These are phyloP conservation scores for Felis catus DNA, from an alignment of 2,113 vertebrate species.

Conservation along the genomic window F.catus_Fca126_mat1.0 CM031419.1:30155501-30156000, in stretches of 20 bases:
- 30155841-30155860: neutral
- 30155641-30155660: neutral
- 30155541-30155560: conserved; percentile 14
- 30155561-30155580: conserved; percentile 35
- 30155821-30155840: neutral
- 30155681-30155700: neutral
- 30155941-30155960: neutral
- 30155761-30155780: conserved; percentile 42
- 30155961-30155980: conserved; percentile 35
- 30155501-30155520: conserved; percentile 77
- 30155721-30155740: conserved; percentile 57
- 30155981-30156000: conserved; percentile 43
- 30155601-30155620: neutral
- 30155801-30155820: conserved; percentile 14
- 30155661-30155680: neutral
- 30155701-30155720: conserved; percentile 36
- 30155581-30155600: neutral
- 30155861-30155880: neutral
- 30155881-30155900: conserved; percentile 6
- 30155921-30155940: neutral
- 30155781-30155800: neutral
- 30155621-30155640: conserved; percentile 26
- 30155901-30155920: neutral
- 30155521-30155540: conserved; percentile 68
- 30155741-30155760: conserved; percentile 15